Base-by-base conservation (phyloP, 2,113 vertebrate species). In the Sylvia atricapilla region DNA sequence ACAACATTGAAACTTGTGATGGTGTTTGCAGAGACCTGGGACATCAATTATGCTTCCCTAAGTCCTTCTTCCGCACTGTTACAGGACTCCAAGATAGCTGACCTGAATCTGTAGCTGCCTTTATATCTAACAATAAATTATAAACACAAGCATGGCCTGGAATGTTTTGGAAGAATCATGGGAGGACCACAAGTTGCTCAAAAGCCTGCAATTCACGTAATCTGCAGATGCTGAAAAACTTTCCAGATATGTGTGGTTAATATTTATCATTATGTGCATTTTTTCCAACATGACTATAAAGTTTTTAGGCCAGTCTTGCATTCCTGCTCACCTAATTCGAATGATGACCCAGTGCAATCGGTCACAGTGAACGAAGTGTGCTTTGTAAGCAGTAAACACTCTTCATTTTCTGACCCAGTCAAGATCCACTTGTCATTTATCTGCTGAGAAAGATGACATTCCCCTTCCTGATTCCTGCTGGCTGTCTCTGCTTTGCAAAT, bases 191-290 rank as follows among this genome's bases (percentile, higher is more conserved):
- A 94, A 93, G 83, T 92, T 95, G 55, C 80, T 96, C 90, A 94
- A 91, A 96, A 93, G 79, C 13, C 64, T 94, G 74, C 43, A 93
- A 89, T 73, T 95, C 84, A 89, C 91, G 91, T 85, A 91, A 95
- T 80, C 63, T 73, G 84, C 92, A 90, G 84, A 95, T 14, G 5
- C 46, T 49, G 82, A 92, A 90, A 94, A 96, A 30, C 30, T 87
- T 94, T 89, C 91, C 91, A 95, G 90, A 95, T 74, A 95, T 83
- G 41, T 95, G 92, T 94, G 84, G 88, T 95, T 94, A 95, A 93
- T 96, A 96, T 93, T 95, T 79, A 84, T 90, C 77, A 3, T 89
- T 87, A 84, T 64, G 56, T 75, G 60, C 91, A 94, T 96, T 96
- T 96, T 95, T 96, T 94, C 88, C 95, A 90, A 47, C 39, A 85